Evolutionary conservation across 2,888 invertebrate species (phyloP), one percentile per base, ranked within the genome.

Genomic region (Ophonus ardosiacus): DNA sequence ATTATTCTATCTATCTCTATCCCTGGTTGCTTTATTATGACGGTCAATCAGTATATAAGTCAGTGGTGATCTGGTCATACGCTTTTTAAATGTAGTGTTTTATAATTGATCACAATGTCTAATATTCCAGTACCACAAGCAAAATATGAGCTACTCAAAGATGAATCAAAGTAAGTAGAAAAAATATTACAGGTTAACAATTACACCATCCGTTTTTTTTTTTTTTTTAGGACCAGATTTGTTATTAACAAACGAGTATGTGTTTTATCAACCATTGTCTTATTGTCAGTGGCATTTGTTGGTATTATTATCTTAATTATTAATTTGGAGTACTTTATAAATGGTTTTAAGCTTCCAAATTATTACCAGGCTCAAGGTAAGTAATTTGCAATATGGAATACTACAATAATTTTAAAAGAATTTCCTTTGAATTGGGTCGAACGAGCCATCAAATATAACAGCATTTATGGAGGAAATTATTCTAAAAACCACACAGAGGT

Each of bases 361-460:
- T 71, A 80, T 57, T 85, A 85, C 57, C 79, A 80, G 15, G 40
- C 85, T 7, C 80, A 79, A 85, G 85, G 85, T 85, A 85, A 85
- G 80, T 61, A 10, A 18, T 51, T 57, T 61, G 56, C 8, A 68
- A 17, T 40, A 56, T 15, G 17, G 31, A 68, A 79, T 65, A 8
- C 17, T 79, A 79, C 61, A 80, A 38, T 78, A n/a, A 57, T 57
- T 21, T 56, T 13, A 56, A 15, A 51, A 89, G 89, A 87, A 87
- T 87, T 88, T 18, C 86, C 88, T 15, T 78, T 86, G 59, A 86
- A 87, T 59, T 88, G 87, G 85, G 79, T 88, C 15, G 87, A 89
- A 68, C 88, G 90, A 84, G 90, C 90, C 15, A 86, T 88, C 63
- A 65, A 87, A 0, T 90, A 90, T 86, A 89, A 87, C 81, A 87